These are phyloP conservation scores for Phaenicophaeus curvirostris DNA, from an alignment of 2,797 vertebrate genomes.

Conservation along the genomic window DNA sequence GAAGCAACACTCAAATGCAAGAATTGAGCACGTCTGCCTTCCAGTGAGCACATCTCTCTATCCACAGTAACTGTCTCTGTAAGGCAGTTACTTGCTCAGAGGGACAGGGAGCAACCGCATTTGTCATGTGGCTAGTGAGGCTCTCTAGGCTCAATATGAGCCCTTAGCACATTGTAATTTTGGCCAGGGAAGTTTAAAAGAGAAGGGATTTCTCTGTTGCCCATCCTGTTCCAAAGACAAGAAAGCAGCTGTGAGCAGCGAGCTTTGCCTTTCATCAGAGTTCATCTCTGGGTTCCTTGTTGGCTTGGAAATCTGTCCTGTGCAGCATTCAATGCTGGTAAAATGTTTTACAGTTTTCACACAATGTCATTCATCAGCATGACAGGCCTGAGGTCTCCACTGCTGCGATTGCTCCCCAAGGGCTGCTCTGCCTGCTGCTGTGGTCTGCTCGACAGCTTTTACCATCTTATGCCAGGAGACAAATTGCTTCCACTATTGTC, in stretches of 20 bases:
- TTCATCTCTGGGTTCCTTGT: background rate
- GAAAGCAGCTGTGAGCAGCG: background rate
- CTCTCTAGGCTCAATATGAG: background rate
- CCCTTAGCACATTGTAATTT: background rate
- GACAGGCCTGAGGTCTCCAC: background rate
- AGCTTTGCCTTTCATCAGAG: background rate
- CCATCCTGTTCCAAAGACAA: background rate
- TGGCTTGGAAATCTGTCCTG: background rate
- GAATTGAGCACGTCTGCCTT: background rate
- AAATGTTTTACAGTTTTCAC: constrained; percentile 23
- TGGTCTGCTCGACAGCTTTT: background rate
- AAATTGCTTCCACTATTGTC: constrained; percentile 27
- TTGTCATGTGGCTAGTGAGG: background rate
- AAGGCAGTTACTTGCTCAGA: background rate
- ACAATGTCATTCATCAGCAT: background rate
- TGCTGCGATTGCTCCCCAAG: background rate
- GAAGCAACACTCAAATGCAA: background rate
- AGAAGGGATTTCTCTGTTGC: background rate
- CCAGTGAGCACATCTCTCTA: background rate
- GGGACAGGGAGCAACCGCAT: background rate
- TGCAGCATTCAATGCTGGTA: background rate
- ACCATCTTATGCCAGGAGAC: background rate
- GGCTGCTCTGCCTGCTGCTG: background rate
- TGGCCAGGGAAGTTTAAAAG: background rate
- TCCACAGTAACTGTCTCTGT: background rate